Base-by-base conservation (phyloP, 1,140 invertebrate genomes). In the Diorhabda elongata region DNA sequence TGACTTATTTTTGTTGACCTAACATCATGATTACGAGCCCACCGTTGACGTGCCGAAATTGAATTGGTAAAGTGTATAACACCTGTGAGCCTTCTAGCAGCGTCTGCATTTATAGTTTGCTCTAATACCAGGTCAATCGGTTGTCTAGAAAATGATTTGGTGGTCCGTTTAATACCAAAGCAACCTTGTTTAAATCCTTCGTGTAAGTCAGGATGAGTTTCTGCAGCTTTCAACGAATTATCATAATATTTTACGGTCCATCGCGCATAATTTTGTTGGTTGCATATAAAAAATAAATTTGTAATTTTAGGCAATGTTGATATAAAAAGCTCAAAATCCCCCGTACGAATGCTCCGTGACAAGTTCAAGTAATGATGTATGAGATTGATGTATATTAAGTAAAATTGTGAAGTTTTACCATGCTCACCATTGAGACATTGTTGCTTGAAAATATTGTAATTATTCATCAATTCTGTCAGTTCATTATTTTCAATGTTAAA, bases 371-470 rank as follows among this genome's bases (percentile, higher is more conserved):
- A 78, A 72, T 80, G 44, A 72, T 74, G 4, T 2, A 79, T 61
- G 4, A 79, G 69, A 68, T 76, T 72, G 5, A 78, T 74, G 42
- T 79, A 78, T 44, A 74, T 77, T 61, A 77, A 41, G 68, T 78
- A 79, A 74, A 78, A 79, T 58, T 81, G 77, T 3, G 77, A 44
- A 11, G 80, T 81, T 76, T 79, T 78, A 3, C 78, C 76, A 59
- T 76, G 64, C 9, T 73, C 70, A 66, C 75, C 76, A 45, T 71
- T 43, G 4, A 76, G 58, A 63, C 44, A 64, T 72, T 6, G 47
- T 68, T 67, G 65, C 67, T 79, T 66, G 61, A 59, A 66, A 44
- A 69, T 78, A 79, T 6, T 77, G 60, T 9, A 52, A 52, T 6
- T 52, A 52, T 6, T 6, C 5, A 52, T 52, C 9, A 52, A 77